Conservation (phyloP, 2,888 invertebrate genomes). For the Ophioninae sp. region DNA sequence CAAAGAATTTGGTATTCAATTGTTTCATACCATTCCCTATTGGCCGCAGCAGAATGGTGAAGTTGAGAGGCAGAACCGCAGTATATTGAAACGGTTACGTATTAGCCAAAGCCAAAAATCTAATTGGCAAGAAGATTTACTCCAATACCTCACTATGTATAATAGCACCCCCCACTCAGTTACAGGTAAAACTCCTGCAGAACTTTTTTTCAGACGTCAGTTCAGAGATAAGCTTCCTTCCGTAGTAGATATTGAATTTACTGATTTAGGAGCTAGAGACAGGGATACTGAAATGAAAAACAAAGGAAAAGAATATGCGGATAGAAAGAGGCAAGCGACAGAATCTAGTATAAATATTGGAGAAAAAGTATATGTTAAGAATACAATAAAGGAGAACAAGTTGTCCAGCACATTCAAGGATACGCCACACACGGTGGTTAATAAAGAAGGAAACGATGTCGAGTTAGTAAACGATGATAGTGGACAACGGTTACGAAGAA, state of each 20-base stretch:
- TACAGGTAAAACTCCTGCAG: neutral
- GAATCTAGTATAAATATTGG: neutral
- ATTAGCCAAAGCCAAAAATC: neutral
- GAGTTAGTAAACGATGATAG: too few species aligned
- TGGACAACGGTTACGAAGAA: too few species aligned
- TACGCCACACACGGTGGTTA: neutral
- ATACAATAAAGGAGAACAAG: neutral
- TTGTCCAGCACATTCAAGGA: neutral
- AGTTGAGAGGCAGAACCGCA: neutral
- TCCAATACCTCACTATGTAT: neutral
- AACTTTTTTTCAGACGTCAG: neutral
- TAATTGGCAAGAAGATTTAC: neutral
- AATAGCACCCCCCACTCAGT: neutral
- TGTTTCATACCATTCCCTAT: neutral
- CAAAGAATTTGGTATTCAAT: neutral
- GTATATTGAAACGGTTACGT: neutral
- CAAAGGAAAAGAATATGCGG: conserved; percentile 5
- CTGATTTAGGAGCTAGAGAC: conserved; percentile 1
- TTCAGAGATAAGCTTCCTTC: neutral
- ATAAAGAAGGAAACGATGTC: conserved; percentile 3
- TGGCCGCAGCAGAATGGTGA: neutral
- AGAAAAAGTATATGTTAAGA: neutral
- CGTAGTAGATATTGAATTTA: neutral
- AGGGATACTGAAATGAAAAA: neutral
- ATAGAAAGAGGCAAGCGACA: conserved; percentile 1